Conservation (phyloP, 1,140 invertebrate genomes). For the Aphaenogaster ashmeadi region DNA sequence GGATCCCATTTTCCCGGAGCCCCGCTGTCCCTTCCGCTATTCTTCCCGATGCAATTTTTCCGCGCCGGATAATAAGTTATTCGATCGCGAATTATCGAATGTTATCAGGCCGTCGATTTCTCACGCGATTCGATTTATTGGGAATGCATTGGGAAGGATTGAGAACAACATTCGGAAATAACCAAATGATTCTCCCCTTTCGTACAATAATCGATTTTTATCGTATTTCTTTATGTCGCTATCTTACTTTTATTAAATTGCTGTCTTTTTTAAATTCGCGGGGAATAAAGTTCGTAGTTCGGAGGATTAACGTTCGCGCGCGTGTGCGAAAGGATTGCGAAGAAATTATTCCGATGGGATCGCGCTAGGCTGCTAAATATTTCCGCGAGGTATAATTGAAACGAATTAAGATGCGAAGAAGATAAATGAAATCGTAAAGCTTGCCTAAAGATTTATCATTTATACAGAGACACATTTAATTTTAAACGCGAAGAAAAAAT, state of each 20-base stretch:
- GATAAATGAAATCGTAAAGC: slow-evolving; percentile 28
- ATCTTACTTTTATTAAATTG: slow-evolving; percentile 26
- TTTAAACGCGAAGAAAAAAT: not conserved
- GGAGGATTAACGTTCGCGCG: not conserved
- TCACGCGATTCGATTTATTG: slow-evolving; percentile 58
- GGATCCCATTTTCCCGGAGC: slow-evolving; percentile 54
- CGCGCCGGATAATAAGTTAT: slow-evolving; percentile 72
- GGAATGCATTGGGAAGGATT: not conserved
- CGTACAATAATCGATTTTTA: slow-evolving; percentile 20
- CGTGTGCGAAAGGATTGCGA: slow-evolving; percentile 13
- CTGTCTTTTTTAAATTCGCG: not conserved
- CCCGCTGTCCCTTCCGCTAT: slow-evolving; percentile 69
- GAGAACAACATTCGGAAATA: slow-evolving; percentile 46
- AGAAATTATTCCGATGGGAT: slow-evolving; percentile 23
- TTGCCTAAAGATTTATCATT: slow-evolving; percentile 4
- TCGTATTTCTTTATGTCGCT: not conserved
- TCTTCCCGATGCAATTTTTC: slow-evolving; percentile 73
- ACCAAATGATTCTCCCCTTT: slow-evolving; percentile 20
- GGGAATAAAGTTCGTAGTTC: not conserved
- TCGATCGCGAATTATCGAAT: slow-evolving; percentile 68
- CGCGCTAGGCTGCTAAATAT: slow-evolving; percentile 17
- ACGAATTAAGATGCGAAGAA: slow-evolving; percentile 7
- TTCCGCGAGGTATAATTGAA: slow-evolving; percentile 37
- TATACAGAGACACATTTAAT: slow-evolving; percentile 14
- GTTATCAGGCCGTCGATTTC: slow-evolving; percentile 71